Evolutionary conservation across 2,888 invertebrate species (phyloP).

Genomic region (Scelioninae gen. 2): DNA sequence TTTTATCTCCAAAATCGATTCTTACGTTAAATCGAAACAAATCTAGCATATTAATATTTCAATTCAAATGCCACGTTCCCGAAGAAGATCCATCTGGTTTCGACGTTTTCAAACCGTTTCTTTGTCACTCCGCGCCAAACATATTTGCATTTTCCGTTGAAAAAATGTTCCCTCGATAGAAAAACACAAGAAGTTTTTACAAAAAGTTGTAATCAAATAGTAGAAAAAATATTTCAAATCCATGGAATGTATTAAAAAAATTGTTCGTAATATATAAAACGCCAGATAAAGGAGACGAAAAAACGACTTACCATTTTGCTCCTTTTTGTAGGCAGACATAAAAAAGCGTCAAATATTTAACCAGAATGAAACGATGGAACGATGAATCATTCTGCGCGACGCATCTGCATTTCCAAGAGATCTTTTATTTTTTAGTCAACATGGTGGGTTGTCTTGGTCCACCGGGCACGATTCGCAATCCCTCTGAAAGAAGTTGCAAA

Average conservation of each 20-base stretch:
- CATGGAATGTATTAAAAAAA: no score
- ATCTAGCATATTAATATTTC: constrained; percentile 37
- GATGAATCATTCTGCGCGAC: constrained; percentile 56
- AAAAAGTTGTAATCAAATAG: no score
- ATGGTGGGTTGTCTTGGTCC: constrained; percentile 65
- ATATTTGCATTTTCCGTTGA: no score
- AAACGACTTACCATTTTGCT: no score
- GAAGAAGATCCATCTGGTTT: constrained; percentile 29
- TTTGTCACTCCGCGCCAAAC: no score
- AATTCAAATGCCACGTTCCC: constrained; percentile 15
- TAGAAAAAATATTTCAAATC: no score
- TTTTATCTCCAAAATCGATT: constrained; percentile 42
- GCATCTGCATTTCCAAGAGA: constrained; percentile 60
- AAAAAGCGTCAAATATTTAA: not conserved
- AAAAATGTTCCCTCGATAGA: no score
- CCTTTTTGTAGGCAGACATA: no score
- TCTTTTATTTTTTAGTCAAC: constrained; percentile 59
- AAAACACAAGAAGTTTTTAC: no score
- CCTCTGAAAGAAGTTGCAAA: constrained; percentile 63
- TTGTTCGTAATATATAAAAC: no score
- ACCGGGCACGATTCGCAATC: constrained; percentile 64
- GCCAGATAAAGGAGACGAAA: no score
- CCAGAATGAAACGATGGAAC: constrained; percentile 1
- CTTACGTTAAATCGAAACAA: constrained; percentile 18
- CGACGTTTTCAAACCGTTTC: constrained; percentile 9